Conservation (phyloP, 2,888 invertebrate genomes). For the Nasonia oneida region DNA sequence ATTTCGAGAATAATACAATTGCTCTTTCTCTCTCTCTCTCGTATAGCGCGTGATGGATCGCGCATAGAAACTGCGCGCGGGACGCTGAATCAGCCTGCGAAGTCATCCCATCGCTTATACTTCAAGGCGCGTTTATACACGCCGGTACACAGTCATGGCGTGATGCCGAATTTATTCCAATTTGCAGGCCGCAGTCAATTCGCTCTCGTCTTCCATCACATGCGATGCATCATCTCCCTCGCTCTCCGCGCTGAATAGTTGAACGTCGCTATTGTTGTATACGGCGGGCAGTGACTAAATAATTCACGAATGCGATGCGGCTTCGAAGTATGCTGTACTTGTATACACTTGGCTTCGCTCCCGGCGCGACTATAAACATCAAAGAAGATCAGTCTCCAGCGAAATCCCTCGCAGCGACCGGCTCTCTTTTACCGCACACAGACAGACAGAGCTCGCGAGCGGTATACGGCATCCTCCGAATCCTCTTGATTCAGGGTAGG, state of each 20-base stretch:
- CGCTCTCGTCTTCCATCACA: background rate
- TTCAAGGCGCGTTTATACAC: background rate
- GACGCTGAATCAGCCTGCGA: background rate
- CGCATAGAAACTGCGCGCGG: background rate
- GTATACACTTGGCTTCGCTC: background rate
- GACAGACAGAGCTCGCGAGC: conserved; percentile 25
- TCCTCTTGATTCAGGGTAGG: conserved; percentile 51
- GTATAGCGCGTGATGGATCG: background rate
- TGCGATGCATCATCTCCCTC: background rate
- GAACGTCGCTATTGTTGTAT: background rate
- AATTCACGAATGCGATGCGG: background rate
- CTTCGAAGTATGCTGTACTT: background rate
- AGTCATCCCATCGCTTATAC: background rate
- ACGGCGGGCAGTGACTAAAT: background rate
- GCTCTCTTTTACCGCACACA: background rate
- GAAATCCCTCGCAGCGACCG: background rate
- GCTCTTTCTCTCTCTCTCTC: background rate
- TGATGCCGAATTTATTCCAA: conserved; percentile 14
- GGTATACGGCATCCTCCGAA: conserved; percentile 52
- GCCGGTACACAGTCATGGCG: background rate
- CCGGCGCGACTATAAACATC: background rate
- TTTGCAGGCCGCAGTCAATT: background rate
- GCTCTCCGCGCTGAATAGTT: background rate
- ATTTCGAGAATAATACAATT: background rate
- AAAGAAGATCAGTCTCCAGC: background rate